Evolutionary conservation across 2,113 vertebrate species (phyloP), one percentile per base, ranked within the genome.

Genomic region (Boulengeromyrus knoepffleri): DNA sequence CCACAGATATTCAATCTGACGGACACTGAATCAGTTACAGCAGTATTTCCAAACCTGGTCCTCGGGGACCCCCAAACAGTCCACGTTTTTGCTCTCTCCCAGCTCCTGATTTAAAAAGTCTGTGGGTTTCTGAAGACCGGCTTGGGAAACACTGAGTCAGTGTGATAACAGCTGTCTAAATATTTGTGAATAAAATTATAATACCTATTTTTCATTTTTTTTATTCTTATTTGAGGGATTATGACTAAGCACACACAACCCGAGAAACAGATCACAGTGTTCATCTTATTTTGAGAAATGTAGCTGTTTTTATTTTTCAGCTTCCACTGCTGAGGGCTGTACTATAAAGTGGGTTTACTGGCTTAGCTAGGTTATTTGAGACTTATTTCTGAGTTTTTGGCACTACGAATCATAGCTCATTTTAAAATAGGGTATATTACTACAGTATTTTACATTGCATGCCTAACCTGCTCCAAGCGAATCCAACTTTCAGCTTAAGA

Each of bases 141-240:
- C 7, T 62, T 62, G 56, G 21, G 56, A 91, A 70, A 10, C n/a
- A 70, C 93, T 92, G 92, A 92, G 91, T 89, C 95, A 94, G 94
- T 94, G 94, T 94, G 94, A 96, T 92, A 89, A 91, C 92, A 87
- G 91, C 93, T 94, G 94, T 96, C 94, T 96, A 95, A 70, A 95
- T 93, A 93, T 93, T 89, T 96, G 95, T 96, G 95, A 96, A 96
- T 96, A 96, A 95, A 95, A 92, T 95, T 94, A 94, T 94, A 95
- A 91, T 94, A 94, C 92, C 91, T 80, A 42, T 87, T 46, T 90
- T 94, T 96, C 95, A 93, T 94, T 91, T 70, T 70, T 74, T 74
- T 56, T 1, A 77, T 77, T 77, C 15, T 98, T 98, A 98, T 99
- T 98, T 96, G 97, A 97, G 96, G 96, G 97, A 95, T 95, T 96